A percentile compares a stretch with the other conserved stretches of the same genome.
Conservation (phyloP, 2,113 vertebrate species). For the Ageneiosus marmoratus region DNA sequence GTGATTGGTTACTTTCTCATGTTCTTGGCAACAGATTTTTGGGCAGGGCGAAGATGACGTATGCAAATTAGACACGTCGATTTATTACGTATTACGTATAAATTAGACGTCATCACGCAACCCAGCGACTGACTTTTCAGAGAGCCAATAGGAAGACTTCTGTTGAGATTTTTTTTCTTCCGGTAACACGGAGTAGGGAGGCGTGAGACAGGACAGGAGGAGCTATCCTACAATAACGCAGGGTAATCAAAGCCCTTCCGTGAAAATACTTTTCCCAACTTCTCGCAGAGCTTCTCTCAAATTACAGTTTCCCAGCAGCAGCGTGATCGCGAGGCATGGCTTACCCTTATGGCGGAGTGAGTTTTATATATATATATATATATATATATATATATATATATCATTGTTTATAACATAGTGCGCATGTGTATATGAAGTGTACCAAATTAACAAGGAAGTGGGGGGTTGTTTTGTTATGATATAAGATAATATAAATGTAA, state of each 20-base stretch:
- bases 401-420: background rate
- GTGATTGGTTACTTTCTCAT: too few species aligned
- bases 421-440: background rate
- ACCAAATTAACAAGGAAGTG: background rate
- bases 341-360: slow-evolving; percentile 36
- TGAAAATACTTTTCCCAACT: background rate
- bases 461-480: background rate
- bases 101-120: too few species aligned
- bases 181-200: too few species aligned
- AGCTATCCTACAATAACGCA: background rate
- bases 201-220: background rate
- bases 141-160: too few species aligned
- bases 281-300: background rate
- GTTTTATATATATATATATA: background rate
- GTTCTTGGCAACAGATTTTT: too few species aligned
- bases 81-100: too few species aligned
- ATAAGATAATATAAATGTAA: background rate
- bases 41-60: too few species aligned
- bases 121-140: too few species aligned
- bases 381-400: background rate
- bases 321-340: slow-evolving; percentile 3
- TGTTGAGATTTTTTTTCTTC: too few species aligned
- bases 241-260: background rate
- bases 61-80: too few species aligned
- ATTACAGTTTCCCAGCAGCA: background rate